These are phyloP conservation scores for Dynastes tityus DNA, from an alignment of 2,888 invertebrate species.

Conservation along the genomic window DNA sequence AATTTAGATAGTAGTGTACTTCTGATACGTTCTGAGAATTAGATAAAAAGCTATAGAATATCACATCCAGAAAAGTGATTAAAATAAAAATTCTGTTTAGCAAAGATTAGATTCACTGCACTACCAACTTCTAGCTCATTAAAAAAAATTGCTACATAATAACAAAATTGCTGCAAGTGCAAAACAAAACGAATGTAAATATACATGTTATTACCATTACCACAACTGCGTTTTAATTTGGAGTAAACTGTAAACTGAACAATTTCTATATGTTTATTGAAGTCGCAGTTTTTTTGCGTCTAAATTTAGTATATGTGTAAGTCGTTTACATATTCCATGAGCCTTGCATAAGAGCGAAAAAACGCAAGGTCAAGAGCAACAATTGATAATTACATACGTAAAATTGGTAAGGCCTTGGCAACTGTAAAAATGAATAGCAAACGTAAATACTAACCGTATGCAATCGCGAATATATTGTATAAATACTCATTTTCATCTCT, in stretches of 20 bases:
- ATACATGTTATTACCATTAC: no score
- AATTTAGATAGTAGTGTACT: no score
- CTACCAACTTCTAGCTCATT: no score
- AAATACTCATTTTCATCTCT: no score
- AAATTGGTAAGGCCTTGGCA: slow-evolving; percentile 37
- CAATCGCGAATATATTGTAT: not conserved
- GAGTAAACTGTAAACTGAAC: not conserved
- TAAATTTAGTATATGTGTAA: slow-evolving; percentile 26
- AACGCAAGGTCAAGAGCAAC: slow-evolving; percentile 41
- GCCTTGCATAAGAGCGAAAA: slow-evolving; percentile 4
- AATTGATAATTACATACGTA: slow-evolving; percentile 38
- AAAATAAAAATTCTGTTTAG: no score
- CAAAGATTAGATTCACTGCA: no score
- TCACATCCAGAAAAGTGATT: no score
- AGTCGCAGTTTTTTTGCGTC: slow-evolving; percentile 13
- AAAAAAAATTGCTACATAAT: no score
- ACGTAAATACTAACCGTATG: not conserved
- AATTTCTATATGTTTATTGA: slow-evolving; percentile 3
- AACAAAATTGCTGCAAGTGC: no score
- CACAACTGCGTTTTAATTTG: not conserved
- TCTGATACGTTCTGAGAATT: no score
- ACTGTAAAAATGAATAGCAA: slow-evolving; percentile 17
- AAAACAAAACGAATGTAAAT: no score
- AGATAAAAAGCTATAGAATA: no score
- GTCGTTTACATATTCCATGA: slow-evolving; percentile 19